Base-by-base conservation (phyloP, 2,888 invertebrate genomes). In the Eulithis testata region DNA sequence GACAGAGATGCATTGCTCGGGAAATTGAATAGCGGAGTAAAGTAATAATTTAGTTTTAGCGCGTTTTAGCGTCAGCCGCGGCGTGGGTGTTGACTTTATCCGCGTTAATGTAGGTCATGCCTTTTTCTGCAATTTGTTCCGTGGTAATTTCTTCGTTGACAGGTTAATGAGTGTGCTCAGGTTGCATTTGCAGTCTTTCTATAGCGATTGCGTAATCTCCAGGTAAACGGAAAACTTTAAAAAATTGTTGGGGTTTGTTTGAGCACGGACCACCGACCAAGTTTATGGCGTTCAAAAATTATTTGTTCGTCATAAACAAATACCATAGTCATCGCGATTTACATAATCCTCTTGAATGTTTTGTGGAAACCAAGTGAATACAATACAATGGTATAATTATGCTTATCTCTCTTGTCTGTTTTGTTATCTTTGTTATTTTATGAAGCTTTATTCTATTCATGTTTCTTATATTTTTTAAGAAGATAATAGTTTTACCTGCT, bases 1-100 rank as follows among this genome's bases (percentile, higher is more conserved):
- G 88, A 87, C 89, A 84, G 86, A 87, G 89, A 89, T 87, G 90
- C 90, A 89, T 86, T 80, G 88, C 83, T 77, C 78, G 84, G 86
- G 85, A 89, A 88, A 91, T 90, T 91, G 88, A 90, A 91, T 90
- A 84, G 88, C 85, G 76, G 75, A 78, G 84, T 82, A 81, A 82
- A 77, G 81, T 85, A 85, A 88, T 91, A 86, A 89, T 89, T 90
- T 86, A 88, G 87, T 85, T 88, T 87, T 82, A 83, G 80, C 81
- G 82, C 79, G 74, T 73, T 76, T 73, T 72, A 62, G 55, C 58
- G 59, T 59, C 63, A 31, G 56, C 40, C 44, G 31, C 11, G 11
- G 63, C 53, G 65, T 63, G 64, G 70, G 68, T 64, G 65, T 70
- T 72, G 67, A 69, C 72, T 69, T 72, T 70, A 63, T 47, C 70